phyloP scores from a whole-genome alignment of 2,888 invertebrate genomes.

The Sinelater perroti region DNA sequence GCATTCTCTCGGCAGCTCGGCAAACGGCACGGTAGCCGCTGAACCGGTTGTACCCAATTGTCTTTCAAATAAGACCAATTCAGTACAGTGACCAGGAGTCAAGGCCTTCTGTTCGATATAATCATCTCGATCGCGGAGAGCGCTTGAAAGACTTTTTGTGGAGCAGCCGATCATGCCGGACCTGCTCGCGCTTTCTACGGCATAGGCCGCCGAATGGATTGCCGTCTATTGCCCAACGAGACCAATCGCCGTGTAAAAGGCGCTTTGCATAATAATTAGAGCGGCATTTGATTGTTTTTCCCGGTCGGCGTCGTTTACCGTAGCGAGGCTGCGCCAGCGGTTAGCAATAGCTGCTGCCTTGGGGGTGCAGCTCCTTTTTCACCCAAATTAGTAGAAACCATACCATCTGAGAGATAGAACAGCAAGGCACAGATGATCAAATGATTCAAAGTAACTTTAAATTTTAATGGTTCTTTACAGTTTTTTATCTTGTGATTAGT shows the following conservation, averaged over 20 bases:
- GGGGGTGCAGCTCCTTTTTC: no score
- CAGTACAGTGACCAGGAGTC: constrained; percentile 30
- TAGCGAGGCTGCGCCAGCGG: no score
- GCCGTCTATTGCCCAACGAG: constrained; percentile 9
- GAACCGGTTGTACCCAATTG: constrained; percentile 36
- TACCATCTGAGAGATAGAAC: no score
- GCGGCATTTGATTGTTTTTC: neutral
- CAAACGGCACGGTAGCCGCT: constrained; percentile 29
- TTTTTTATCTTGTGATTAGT: no score
- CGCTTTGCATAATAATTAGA: neutral
- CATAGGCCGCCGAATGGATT: constrained; percentile 17
- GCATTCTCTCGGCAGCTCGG: constrained; percentile 25
- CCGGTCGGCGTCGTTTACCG: no score
- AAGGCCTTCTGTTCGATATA: constrained; percentile 28
- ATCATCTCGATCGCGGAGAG: constrained; percentile 25
- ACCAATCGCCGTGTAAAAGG: constrained; percentile 2
- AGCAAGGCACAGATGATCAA: no score
- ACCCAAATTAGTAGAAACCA: no score
- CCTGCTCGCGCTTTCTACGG: constrained; percentile 16
- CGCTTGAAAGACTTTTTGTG: constrained; percentile 19
- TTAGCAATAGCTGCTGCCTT: no score
- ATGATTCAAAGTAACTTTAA: no score
- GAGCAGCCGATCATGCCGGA: constrained; percentile 25
- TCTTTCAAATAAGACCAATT: constrained; percentile 35
- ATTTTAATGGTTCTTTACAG: no score